Evolutionary conservation across 2,888 invertebrate species (phyloP).

Genomic region (Sinohyriopsis cumingii): DNA sequence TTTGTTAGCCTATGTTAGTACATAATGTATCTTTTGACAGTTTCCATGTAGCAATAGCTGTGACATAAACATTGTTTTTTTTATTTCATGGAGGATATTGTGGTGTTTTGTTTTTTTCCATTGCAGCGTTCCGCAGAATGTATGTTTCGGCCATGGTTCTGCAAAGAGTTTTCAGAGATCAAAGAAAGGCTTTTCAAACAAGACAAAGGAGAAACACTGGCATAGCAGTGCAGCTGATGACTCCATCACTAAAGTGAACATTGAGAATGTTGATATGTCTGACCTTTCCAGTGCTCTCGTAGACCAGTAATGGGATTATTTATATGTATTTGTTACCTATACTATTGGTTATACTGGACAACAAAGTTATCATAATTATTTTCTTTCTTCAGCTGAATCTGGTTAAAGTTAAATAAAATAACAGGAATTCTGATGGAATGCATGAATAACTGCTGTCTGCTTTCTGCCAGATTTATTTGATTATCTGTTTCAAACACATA

Average conservation of each 20-base stretch:
- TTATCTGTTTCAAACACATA: no score
- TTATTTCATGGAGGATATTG: not conserved
- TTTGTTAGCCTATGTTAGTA: no score
- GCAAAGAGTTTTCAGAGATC: conserved; percentile 49
- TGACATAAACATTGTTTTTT: not conserved
- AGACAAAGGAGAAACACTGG: conserved; percentile 48
- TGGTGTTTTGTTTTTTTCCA: conserved; percentile 2
- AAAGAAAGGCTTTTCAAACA: conserved; percentile 24
- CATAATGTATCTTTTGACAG: no score
- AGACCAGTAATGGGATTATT: not conserved
- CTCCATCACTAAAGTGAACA: conserved; percentile 48
- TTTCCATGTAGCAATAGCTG: no score
- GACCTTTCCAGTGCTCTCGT: conserved; percentile 51
- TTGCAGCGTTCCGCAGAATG: conserved; percentile 57
- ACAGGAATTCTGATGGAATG: no score
- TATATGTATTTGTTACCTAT: no score
- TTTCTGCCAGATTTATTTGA: no score
- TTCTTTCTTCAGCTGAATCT: no score
- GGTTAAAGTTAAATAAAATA: no score
- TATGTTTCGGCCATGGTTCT: conserved; percentile 63
- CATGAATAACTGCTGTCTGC: no score
- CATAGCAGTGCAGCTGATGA: conserved; percentile 37
- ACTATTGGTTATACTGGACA: no score
- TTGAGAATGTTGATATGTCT: conserved; percentile 56
- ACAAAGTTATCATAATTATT: no score